These are phyloP conservation scores for Atherix ibis DNA, from an alignment of 2,888 invertebrate species.

Conservation along the genomic window DNA sequence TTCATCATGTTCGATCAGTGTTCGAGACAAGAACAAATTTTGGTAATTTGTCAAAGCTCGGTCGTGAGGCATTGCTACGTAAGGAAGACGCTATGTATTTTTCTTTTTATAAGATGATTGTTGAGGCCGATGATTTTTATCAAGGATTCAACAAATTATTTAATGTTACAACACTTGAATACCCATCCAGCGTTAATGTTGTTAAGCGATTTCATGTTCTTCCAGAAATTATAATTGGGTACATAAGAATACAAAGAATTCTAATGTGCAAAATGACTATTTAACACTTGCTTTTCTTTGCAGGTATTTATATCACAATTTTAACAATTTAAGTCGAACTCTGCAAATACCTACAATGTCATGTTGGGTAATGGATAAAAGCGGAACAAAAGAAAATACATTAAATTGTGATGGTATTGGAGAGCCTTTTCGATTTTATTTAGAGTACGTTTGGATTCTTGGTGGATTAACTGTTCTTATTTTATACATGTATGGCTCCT, in stretches of 20 bases:
- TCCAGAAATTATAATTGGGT: constrained; percentile 53
- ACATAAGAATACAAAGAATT: no score
- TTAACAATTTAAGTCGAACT: constrained; percentile 12
- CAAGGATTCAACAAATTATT: constrained; percentile 47
- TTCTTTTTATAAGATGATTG: constrained; percentile 71
- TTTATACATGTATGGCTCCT: constrained; percentile 49
- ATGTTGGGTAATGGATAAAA: constrained; percentile 41
- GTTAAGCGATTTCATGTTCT: constrained; percentile 67
- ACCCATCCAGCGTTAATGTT: constrained; percentile 65
- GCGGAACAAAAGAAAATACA: constrained; percentile 26
- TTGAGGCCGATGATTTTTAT: constrained; percentile 44
- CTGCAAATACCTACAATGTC: constrained; percentile 16
- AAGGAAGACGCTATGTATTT: constrained; percentile 86
- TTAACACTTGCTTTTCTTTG: constrained; percentile 6
- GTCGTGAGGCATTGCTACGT: constrained; percentile 70
- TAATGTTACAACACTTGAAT: constrained; percentile 64
- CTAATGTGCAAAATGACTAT: neutral
- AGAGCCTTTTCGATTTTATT: constrained; percentile 68
- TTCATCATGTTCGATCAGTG: constrained; percentile 46
- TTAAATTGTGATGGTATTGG: constrained; percentile 65
- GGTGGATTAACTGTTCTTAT: constrained; percentile 54
- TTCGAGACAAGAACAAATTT: constrained; percentile 77
- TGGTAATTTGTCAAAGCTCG: constrained; percentile 63
- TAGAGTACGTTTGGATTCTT: constrained; percentile 57
- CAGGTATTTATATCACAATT: constrained; percentile 18